phyloP scores from a whole-genome alignment of 2,888 invertebrate genomes.

The Andrena dorsata region DNA sequence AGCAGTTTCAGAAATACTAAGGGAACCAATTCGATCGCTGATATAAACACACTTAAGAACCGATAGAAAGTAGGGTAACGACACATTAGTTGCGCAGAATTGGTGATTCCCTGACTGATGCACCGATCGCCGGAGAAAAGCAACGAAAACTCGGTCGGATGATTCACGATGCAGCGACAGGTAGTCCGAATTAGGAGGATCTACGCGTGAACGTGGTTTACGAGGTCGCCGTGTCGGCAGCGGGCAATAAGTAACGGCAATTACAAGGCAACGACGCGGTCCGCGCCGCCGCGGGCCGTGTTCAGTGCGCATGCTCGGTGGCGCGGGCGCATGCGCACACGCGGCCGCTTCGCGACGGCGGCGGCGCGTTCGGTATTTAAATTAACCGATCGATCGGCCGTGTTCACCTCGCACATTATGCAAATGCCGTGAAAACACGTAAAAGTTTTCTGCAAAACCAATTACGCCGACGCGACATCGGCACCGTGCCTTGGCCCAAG shows the following conservation, averaged over 20 bases:
- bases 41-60: too few relatives aligned
- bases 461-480: slow-evolving; percentile 83
- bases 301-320: slow-evolving; percentile 28
- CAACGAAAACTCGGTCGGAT: slow-evolving; percentile 54
- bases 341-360: slow-evolving; percentile 45
- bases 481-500: slow-evolving; percentile 72
- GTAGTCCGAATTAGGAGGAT: slow-evolving; percentile 51
- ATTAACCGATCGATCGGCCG: slow-evolving; percentile 84
- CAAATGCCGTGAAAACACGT: slow-evolving; percentile 83
- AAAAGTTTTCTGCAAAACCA: slow-evolving; percentile 83
- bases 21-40: too few relatives aligned
- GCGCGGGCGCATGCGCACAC: slow-evolving; percentile 51
- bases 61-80: not conserved
- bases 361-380: slow-evolving; percentile 82
- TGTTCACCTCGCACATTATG: slow-evolving; percentile 83
- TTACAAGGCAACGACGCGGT: slow-evolving; percentile 82
- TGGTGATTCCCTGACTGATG: not conserved
- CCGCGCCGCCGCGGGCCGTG: slow-evolving; percentile 35
- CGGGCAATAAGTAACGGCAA: slow-evolving; percentile 83
- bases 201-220: slow-evolving; percentile 38
- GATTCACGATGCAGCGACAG: slow-evolving; percentile 40
- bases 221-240: slow-evolving; percentile 54
- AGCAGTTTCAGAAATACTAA: too few relatives aligned
- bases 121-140: slow-evolving; percentile 24
- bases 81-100: not conserved